Evolutionary conservation across 2,113 vertebrate species (phyloP).

Genomic region (Potamarius usumacintae): DNA sequence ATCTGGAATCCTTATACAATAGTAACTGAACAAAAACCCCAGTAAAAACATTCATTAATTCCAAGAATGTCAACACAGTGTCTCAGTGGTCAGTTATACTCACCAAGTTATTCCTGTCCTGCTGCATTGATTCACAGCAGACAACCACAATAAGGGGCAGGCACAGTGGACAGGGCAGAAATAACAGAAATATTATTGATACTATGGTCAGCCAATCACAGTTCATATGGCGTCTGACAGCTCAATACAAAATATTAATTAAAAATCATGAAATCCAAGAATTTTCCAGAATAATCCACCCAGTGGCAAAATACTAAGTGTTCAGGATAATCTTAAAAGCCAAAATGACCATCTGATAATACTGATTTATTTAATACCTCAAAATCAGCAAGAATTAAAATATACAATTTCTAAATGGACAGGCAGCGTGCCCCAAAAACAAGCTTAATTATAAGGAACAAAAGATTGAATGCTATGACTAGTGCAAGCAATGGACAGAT

Average conservation of each 20-base stretch:
- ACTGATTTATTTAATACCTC: too few relatives aligned
- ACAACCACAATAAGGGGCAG: conserved; percentile 70
- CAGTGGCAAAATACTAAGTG: too few relatives aligned
- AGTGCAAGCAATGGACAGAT: neutral
- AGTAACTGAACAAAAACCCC: neutral
- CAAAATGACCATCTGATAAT: too few relatives aligned
- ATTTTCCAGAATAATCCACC: neutral
- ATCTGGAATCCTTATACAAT: neutral
- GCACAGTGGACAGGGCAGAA: conserved; percentile 64
- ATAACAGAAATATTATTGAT: conserved; percentile 75
- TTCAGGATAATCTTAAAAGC: too few relatives aligned
- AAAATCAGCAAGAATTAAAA: too few relatives aligned
- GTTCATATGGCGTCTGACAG: conserved; percentile 52
- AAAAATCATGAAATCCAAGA: neutral
- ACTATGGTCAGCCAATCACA: conserved; percentile 59
- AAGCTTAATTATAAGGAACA: neutral
- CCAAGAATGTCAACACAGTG: neutral
- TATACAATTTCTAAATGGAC: neutral
- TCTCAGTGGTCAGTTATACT: conserved; percentile 74
- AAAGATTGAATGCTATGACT: neutral
- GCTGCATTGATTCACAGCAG: conserved; percentile 82
- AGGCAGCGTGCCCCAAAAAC: too few relatives aligned
- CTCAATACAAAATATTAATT: conserved; percentile 25
- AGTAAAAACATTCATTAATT: neutral
- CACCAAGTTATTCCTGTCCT: conserved; percentile 99